These are phyloP conservation scores for Zonitis immaculata DNA, from an alignment of 2,888 invertebrate species.

Conservation along the genomic window DNA sequence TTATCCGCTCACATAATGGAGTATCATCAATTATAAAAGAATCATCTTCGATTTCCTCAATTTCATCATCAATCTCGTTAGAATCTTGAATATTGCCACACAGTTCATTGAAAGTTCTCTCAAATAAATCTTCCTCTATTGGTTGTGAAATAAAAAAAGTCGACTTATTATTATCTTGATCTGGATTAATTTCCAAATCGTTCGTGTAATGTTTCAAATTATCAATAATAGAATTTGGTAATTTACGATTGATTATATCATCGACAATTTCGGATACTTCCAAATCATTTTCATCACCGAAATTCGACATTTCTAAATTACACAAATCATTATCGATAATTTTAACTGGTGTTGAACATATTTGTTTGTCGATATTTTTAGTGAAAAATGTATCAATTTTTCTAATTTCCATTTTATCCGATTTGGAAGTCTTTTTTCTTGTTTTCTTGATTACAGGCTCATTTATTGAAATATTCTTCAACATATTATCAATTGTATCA, in stretches of 20 bases:
- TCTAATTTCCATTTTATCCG: constrained; percentile 18
- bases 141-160: constrained; percentile 36
- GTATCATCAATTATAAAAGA: constrained; percentile 32
- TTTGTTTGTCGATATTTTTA: constrained; percentile 11
- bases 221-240: constrained; percentile 28
- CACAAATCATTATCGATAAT: constrained; percentile 8
- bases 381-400: constrained; percentile 39
- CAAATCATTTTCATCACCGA: constrained; percentile 46
- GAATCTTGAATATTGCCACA: constrained; percentile 21
- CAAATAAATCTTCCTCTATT: constrained; percentile 58
- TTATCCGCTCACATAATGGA: constrained; percentile 34
- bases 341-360: constrained; percentile 31
- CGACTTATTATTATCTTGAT: constrained; percentile 27
- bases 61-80: constrained; percentile 22
- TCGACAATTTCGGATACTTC: constrained; percentile 55
- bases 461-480: constrained; percentile 16
- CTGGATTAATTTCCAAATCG: neutral
- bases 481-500: constrained; percentile 21
- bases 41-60: constrained; percentile 19
- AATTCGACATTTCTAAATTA: constrained; percentile 36
- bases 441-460: constrained; percentile 16
- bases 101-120: constrained; percentile 50
- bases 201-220: constrained; percentile 21
- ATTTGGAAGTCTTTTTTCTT: constrained; percentile 10
- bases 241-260: constrained; percentile 46